Evolutionary conservation across 2,888 invertebrate genomes (phyloP).

Genomic region (Chrysolina americana): DNA sequence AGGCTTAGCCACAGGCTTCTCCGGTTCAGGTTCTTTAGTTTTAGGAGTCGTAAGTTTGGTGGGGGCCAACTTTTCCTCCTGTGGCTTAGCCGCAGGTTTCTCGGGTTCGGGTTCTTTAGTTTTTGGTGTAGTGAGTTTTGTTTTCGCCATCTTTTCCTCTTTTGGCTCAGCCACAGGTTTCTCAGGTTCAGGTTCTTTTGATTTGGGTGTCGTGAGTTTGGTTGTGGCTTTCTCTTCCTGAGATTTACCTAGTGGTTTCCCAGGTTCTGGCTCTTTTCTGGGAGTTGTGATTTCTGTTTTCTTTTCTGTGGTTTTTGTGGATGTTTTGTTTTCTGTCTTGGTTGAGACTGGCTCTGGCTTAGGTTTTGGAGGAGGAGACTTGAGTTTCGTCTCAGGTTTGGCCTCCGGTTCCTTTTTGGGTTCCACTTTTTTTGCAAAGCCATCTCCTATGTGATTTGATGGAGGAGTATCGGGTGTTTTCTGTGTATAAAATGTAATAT

Average conservation of each 20-base stretch:
- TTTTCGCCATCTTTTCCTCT: conserved; percentile 37
- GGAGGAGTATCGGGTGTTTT: conserved; percentile 63
- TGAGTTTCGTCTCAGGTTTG: conserved; percentile 51
- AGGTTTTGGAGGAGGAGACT: conserved; percentile 48
- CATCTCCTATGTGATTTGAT: conserved; percentile 69
- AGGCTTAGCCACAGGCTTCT: conserved; percentile 34
- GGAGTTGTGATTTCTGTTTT: conserved; percentile 45
- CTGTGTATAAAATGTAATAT: conserved; percentile 48
- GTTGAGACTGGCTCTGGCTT: conserved; percentile 50
- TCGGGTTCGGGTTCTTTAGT: conserved; percentile 51
- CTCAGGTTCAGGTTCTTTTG: conserved; percentile 51
- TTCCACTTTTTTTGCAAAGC: conserved; percentile 67
- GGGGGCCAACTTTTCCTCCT: conserved; percentile 38
- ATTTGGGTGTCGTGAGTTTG: conserved; percentile 44
- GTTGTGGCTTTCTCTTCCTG: conserved; percentile 23
- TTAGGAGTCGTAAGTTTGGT: conserved; percentile 40
- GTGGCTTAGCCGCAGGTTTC: conserved; percentile 31
- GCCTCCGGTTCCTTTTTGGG: conserved; percentile 55
- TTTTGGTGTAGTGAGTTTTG: conserved; percentile 42
- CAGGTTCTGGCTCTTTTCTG: conserved; percentile 49
- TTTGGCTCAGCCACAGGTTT: conserved; percentile 34
- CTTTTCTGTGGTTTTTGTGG: conserved; percentile 44
- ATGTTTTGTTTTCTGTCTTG: conserved; percentile 52
- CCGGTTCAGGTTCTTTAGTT: conserved; percentile 49
- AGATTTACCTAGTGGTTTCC: conserved; percentile 24